These are phyloP conservation scores for honey bee (Apis mellifera) DNA, from an alignment of 1,140 invertebrate genomes.

Conservation along the genomic window Amel_HAv3.1 CM009933.2:3950501-3951000, in stretches of 20 bases:
- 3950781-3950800: too few relatives aligned
- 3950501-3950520: constrained; percentile 39
- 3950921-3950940: too few relatives aligned
- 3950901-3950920: too few relatives aligned
- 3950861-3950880: too few relatives aligned
- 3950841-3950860: too few relatives aligned
- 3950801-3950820: too few relatives aligned
- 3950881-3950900: too few relatives aligned
- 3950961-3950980: too few relatives aligned
- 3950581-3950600: not conserved
- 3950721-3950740: constrained; percentile 41
- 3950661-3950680: constrained; percentile 64
- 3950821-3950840: too few relatives aligned
- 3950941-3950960: too few relatives aligned
- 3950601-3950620: constrained; percentile 41
- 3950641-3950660: constrained; percentile 69
- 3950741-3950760: not conserved
- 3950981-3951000: too few relatives aligned
- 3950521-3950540: constrained; percentile 43
- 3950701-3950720: constrained; percentile 67
- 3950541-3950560: constrained; percentile 52
- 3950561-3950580: constrained; percentile 38
- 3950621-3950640: constrained; percentile 46
- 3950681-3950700: constrained; percentile 66
- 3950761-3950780: not conserved